These are phyloP conservation scores for Tribolium madens DNA, from an alignment of 1,140 invertebrate genomes.

Conservation along the genomic window DNA sequence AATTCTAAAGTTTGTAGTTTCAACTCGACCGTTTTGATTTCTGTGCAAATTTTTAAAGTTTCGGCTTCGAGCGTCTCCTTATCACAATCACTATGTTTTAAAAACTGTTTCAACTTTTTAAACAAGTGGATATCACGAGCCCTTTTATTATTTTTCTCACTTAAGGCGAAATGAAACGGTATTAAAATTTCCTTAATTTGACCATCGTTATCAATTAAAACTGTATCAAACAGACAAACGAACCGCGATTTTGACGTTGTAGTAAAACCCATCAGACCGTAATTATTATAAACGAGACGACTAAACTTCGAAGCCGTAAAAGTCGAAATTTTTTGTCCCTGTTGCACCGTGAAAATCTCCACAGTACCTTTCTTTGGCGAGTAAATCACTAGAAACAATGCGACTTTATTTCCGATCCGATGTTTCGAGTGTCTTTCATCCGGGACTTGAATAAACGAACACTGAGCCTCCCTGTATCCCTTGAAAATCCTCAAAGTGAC, in stretches of 20 bases:
- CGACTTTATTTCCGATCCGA: conserved; percentile 66
- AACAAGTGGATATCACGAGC: conserved; percentile 89
- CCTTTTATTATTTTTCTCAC: conserved; percentile 86
- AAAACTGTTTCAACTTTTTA: conserved; percentile 79
- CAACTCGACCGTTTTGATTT: conserved; percentile 82
- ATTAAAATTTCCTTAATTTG: conserved; percentile 83
- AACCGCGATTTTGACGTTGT: conserved; percentile 68
- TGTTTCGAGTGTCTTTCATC: conserved; percentile 70
- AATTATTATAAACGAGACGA: conserved; percentile 81
- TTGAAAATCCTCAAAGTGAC: conserved; percentile 90
- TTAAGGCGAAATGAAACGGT: conserved; percentile 91
- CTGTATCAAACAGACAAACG: conserved; percentile 72
- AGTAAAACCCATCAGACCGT: conserved; percentile 80
- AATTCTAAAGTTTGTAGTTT: conserved; percentile 79
- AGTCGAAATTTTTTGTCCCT: conserved; percentile 88
- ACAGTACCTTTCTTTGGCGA: conserved; percentile 85
- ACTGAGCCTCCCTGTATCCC: conserved; percentile 94
- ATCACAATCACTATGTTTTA: conserved; percentile 71
- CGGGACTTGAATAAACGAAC: conserved; percentile 86
- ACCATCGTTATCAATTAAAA: conserved; percentile 87
- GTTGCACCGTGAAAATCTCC: conserved; percentile 88
- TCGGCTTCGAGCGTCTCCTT: conserved; percentile 68
- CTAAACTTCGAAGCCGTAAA: conserved; percentile 90
- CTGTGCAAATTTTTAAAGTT: conserved; percentile 69
- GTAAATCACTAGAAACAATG: conserved; percentile 88